Conservation (phyloP, 2,888 invertebrate species). For the Branchinecta sandiegonensis region DNA sequence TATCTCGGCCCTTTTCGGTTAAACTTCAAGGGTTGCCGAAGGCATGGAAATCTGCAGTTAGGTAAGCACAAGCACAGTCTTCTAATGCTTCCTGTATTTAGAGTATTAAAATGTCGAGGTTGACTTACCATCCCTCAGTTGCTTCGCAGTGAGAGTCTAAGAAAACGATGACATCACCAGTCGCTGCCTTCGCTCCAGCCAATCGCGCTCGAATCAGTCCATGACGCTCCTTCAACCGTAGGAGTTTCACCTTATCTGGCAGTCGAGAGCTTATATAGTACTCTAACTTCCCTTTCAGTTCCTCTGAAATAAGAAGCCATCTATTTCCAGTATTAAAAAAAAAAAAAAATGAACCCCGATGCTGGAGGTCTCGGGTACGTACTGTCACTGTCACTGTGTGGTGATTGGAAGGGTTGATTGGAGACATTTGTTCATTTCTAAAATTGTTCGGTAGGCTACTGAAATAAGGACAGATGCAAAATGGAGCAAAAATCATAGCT, state of each 20-base stretch:
- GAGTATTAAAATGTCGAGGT: neutral
- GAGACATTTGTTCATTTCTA: no score
- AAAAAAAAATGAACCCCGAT: neutral
- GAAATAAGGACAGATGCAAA: no score
- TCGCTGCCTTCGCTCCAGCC: slow-evolving; percentile 67
- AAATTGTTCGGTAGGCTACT: no score
- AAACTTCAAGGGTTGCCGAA: neutral
- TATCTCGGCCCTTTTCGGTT: no score
- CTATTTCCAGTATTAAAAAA: neutral
- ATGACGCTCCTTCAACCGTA: slow-evolving; percentile 56
- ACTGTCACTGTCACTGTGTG: no score
- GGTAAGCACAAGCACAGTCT: neutral
- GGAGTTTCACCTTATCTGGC: slow-evolving; percentile 48
- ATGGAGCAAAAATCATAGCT: no score
- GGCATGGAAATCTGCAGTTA: neutral
- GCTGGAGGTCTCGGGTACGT: no score
- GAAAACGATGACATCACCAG: slow-evolving; percentile 66
- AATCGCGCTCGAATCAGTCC: slow-evolving; percentile 81
- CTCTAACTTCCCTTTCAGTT: slow-evolving; percentile 57
- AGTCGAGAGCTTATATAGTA: slow-evolving; percentile 61
- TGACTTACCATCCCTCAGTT: slow-evolving; percentile 50
- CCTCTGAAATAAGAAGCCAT: slow-evolving; percentile 36
- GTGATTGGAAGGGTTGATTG: no score
- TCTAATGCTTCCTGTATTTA: slow-evolving; percentile 7
- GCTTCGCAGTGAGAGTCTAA: slow-evolving; percentile 85